Conservation (phyloP, 2,113 vertebrate genomes). For the Oenanthe melanoleuca region DNA sequence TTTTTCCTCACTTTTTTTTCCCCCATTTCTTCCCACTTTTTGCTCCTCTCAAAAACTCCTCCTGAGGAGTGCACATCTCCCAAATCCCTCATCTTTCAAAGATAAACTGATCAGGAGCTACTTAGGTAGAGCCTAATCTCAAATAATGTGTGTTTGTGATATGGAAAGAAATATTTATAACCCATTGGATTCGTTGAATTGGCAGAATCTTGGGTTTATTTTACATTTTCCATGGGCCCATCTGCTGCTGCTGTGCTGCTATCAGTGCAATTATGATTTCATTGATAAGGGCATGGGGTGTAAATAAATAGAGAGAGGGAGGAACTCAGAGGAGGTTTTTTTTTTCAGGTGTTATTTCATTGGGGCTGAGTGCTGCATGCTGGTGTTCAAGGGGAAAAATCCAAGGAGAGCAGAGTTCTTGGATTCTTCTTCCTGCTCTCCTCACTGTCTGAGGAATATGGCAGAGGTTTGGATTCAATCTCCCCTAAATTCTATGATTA, state of each 20-base stretch:
- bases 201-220: not conserved
- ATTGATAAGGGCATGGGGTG: not conserved
- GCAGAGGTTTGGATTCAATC: constrained; percentile 3
- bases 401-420: not conserved
- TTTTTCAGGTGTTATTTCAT: not conserved
- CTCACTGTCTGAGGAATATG: not conserved
- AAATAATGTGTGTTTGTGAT: accelerated
- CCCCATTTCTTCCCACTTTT: not conserved
- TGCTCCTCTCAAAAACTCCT: not conserved
- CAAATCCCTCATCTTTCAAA: not conserved
- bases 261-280: not conserved
- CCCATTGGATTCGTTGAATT: not conserved
- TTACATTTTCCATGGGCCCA: not conserved
- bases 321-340: not conserved
- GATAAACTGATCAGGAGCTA: not conserved
- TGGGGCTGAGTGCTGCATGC: not conserved
- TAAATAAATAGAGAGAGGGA: not conserved
- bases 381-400: not conserved
- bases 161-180: not conserved
- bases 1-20: not conserved
- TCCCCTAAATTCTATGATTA: constrained; percentile 52
- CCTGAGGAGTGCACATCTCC: not conserved
- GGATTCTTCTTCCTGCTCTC: not conserved
- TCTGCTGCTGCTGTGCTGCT: not conserved
- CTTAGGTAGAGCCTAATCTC: not conserved